Evolutionary conservation across 2,888 invertebrate genomes (phyloP).

Genomic region (Synanthedon tipuliformis): DNA sequence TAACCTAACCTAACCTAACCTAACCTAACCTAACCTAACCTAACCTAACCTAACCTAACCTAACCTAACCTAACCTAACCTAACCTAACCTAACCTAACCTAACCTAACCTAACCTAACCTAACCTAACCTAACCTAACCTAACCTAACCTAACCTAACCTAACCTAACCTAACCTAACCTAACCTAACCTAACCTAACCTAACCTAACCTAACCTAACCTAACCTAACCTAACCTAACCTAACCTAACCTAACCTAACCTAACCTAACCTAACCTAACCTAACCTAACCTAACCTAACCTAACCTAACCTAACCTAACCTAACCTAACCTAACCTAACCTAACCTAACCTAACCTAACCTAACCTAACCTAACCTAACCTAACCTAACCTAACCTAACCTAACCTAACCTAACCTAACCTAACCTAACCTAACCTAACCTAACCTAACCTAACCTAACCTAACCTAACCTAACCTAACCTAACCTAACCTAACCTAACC

Average conservation of each 20-base stretch:
- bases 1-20: slow-evolving; percentile 11
- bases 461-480: slow-evolving; percentile 8
- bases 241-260: slow-evolving; percentile 9
- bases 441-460: slow-evolving; percentile 8
- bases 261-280: slow-evolving; percentile 9
- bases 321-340: slow-evolving; percentile 11
- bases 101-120: slow-evolving; percentile 9
- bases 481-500: slow-evolving; percentile 8
- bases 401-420: slow-evolving; percentile 8
- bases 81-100: slow-evolving; percentile 10
- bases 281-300: slow-evolving; percentile 7
- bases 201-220: slow-evolving; percentile 10
- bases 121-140: slow-evolving; percentile 9
- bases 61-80: slow-evolving; percentile 11
- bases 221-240: slow-evolving; percentile 9
- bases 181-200: slow-evolving; percentile 10
- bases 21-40: slow-evolving; percentile 11
- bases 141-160: slow-evolving; percentile 8
- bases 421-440: slow-evolving; percentile 8
- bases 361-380: slow-evolving; percentile 9
- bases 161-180: slow-evolving; percentile 6
- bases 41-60: slow-evolving; percentile 10
- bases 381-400: slow-evolving; percentile 8
- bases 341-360: slow-evolving; percentile 9
- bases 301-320: slow-evolving; percentile 9